Base-by-base conservation (phyloP, 2,113 vertebrate species). In the Oncorhynchus tshawytscha region DNA sequence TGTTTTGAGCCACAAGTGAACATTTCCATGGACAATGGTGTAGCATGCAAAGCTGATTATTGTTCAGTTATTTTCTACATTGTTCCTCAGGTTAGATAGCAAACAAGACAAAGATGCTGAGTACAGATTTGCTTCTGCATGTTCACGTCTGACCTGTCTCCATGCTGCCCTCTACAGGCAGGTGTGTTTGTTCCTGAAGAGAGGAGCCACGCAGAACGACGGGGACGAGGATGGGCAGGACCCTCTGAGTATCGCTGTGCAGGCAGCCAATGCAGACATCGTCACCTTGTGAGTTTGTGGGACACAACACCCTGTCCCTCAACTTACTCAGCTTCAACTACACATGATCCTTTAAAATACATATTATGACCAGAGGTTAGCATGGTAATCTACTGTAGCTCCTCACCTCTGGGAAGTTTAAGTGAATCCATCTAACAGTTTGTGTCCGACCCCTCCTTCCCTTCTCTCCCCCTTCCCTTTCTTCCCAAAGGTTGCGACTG, bases 111-210 rank as follows among this genome's bases (percentile, higher is more conserved):
- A 18, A 54, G 4, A 66, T 25, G 25, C 24, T 11, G 9, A 45
- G 39, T 45, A 45, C 39, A 45, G 9, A 11, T 45, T 9, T 45
- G 8, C 8, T 45, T 11, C 11, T 45, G 39, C 49, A 51, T 66
- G 12, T 25, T 9, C 2, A 1, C 0, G 0, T n/a, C 65, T 57
- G 45, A 27, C 4, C 27, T 65, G 39, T 45, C 39, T 11, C 39
- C 39, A 45, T 11, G 39, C 9, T 45, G 39, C 18, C 69, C 0
- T 81, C 81, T 85, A 67, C 94, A 99, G 98, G 69, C 98, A 99
- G 91, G 97, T 99, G 84, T 99, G 97, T 90, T 92, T 99, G 82
- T 97, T 99, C 89, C 91, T 99, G 62, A 99, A 99, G 85, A 89
- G 97, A 13, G 97, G 98, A 2, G 98, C 98, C 0, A 95, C 95